A percentile compares a stretch with the other conserved stretches of the same genome.
Evolutionary conservation across 1,140 invertebrate species (phyloP).

Genomic region (Hylaeus volcanicus): DNA sequence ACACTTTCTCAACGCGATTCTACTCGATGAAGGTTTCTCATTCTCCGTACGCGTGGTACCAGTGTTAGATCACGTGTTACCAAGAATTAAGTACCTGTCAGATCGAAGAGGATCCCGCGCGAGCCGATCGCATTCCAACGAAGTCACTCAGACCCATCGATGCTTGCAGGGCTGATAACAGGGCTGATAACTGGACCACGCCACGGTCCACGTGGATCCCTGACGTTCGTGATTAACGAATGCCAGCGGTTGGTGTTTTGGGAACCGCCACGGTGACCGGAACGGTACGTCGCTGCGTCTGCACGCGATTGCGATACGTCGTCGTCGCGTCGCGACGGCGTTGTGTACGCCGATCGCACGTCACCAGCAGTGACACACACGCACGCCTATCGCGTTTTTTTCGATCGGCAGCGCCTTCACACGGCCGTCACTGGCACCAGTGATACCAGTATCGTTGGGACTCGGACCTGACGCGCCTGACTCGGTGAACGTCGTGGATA

Average conservation of each 20-base stretch:
- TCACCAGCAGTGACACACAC: constrained; percentile 37
- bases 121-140: constrained; percentile 48
- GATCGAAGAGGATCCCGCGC: constrained; percentile 45
- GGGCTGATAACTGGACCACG: constrained; percentile 38
- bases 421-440: constrained; percentile 1
- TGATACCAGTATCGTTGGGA: constrained; percentile 22
- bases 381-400: constrained; percentile 5
- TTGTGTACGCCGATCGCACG: constrained; percentile 33
- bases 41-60: too few species aligned
- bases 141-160: constrained; percentile 44
- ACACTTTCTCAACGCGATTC: too few species aligned
- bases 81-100: constrained; percentile 53
- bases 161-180: constrained; percentile 35
- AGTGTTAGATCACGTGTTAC: constrained; percentile 42
- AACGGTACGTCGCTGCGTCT: not conserved
- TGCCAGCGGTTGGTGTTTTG: not conserved
- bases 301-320: constrained; percentile 21
- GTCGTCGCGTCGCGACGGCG: constrained; percentile 40
- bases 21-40: too few species aligned
- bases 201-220: constrained; percentile 25
- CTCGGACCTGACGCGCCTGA: constrained; percentile 1
- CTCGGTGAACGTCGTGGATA: not conserved
- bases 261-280: not conserved
- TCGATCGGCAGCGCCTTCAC: constrained; percentile 31
- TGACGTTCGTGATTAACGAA: not conserved